Conservation (phyloP, 1,140 invertebrate species). For the Drosophila fuyamai region DNA sequence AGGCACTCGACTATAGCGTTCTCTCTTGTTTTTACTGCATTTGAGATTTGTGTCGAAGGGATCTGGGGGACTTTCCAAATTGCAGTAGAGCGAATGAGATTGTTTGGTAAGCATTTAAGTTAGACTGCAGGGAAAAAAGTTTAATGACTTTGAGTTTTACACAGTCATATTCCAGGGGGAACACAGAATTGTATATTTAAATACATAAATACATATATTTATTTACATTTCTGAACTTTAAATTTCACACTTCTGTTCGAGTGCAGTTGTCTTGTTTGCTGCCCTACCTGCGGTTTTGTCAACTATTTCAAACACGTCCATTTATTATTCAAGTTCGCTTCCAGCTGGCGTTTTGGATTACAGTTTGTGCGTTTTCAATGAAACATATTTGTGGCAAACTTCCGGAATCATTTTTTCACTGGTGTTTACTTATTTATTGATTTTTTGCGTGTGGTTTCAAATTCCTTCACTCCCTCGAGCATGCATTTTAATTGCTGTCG, state of each 20-base stretch:
- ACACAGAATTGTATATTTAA: too few species aligned
- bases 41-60: conserved; percentile 7
- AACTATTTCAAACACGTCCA: neutral
- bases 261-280: conserved; percentile 11
- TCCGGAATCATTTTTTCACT: neutral
- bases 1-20: too few species aligned
- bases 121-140: neutral
- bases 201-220: too few species aligned
- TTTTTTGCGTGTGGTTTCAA: conserved; percentile 8
- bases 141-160: too few species aligned
- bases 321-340: neutral
- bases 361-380: conserved; percentile 2
- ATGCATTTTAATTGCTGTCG: conserved; percentile 15
- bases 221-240: neutral
- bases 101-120: neutral
- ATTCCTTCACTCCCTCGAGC: conserved; percentile 11
- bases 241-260: conserved; percentile 16
- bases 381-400: conserved; percentile 18
- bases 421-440: conserved; percentile 14
- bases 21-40: conserved; percentile 17
- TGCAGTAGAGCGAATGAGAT: conserved; percentile 1
- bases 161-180: too few species aligned
- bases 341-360: conserved; percentile 11
- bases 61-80: neutral
- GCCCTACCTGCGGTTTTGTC: neutral